A percentile compares a stretch with the other conserved stretches of the same genome.
These are phyloP conservation scores for Ochotona curzoniae DNA, from an alignment of 2,113 vertebrate genomes.

Conservation along the genomic window DNA sequence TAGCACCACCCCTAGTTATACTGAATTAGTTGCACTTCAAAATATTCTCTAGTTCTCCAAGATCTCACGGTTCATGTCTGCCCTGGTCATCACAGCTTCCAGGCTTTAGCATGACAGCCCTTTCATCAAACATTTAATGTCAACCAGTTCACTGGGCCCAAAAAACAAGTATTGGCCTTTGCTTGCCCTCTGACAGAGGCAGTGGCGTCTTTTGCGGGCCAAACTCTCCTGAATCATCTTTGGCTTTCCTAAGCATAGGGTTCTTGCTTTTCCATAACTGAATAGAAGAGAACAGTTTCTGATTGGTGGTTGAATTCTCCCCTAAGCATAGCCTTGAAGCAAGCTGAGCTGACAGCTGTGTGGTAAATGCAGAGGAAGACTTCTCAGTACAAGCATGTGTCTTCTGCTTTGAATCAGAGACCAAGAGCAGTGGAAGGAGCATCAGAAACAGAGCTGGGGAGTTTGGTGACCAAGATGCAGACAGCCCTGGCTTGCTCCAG, in stretches of 20 bases:
- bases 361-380: not conserved
- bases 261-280: not conserved
- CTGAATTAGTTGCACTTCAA: not conserved
- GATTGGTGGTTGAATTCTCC: not conserved
- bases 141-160: not conserved
- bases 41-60: not conserved
- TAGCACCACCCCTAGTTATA: not conserved
- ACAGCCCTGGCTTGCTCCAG: not conserved
- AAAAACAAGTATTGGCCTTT: not conserved
- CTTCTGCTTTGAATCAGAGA: not conserved
- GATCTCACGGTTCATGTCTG: not conserved
- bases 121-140: not conserved
- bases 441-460: not conserved
- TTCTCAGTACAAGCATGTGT: not conserved
- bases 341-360: not conserved
- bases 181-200: not conserved
- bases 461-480: not conserved
- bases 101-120: not conserved
- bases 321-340: not conserved
- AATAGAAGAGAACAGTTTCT: not conserved
- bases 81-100: not conserved
- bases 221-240: conserved; percentile 12
- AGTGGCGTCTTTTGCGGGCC: not conserved
- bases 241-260: not conserved
- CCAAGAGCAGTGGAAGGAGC: too few species aligned